These are phyloP conservation scores for Rotaria socialis DNA, from an alignment of 2,888 invertebrate species.

Conservation along the genomic window DNA sequence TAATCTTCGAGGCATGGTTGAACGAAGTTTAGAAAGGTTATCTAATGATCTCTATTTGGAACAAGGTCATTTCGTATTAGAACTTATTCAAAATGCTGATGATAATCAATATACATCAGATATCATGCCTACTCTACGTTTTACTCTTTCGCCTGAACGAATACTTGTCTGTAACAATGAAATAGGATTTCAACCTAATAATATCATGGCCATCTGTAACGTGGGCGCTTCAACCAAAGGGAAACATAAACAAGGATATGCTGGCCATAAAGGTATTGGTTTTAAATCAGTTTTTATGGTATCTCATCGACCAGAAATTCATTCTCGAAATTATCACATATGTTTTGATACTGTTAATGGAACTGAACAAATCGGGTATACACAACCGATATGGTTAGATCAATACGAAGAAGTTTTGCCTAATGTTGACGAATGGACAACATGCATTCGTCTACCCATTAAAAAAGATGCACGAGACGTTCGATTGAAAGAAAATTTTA, in stretches of 20 bases:
- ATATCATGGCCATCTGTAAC: conserved; percentile 58
- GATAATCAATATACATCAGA: conserved; percentile 56
- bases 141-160: conserved; percentile 51
- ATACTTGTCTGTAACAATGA: conserved; percentile 57
- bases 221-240: conserved; percentile 59
- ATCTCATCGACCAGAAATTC: conserved; percentile 56
- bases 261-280: conserved; percentile 60
- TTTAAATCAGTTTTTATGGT: conserved; percentile 60
- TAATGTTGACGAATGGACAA: conserved; percentile 51
- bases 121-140: conserved; percentile 51
- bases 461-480: conserved; percentile 51
- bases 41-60: conserved; percentile 54
- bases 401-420: neutral
- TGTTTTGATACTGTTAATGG: conserved; percentile 56
- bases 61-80: conserved; percentile 59
- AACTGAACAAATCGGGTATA: conserved; percentile 55
- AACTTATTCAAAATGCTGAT: conserved; percentile 60
- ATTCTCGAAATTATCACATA: conserved; percentile 58
- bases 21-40: conserved; percentile 55
- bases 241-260: conserved; percentile 57
- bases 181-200: conserved; percentile 54
- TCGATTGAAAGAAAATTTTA: conserved; percentile 55
- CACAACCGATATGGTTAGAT: conserved; percentile 57
- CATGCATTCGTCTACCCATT: conserved; percentile 54
- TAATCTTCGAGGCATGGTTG: conserved; percentile 47